Percentiles rank a stretch among this genome's conserved stretches.
Evolutionary conservation across 1,140 invertebrate genomes (phyloP).

Genomic region (Calephelis virginiensis): DNA sequence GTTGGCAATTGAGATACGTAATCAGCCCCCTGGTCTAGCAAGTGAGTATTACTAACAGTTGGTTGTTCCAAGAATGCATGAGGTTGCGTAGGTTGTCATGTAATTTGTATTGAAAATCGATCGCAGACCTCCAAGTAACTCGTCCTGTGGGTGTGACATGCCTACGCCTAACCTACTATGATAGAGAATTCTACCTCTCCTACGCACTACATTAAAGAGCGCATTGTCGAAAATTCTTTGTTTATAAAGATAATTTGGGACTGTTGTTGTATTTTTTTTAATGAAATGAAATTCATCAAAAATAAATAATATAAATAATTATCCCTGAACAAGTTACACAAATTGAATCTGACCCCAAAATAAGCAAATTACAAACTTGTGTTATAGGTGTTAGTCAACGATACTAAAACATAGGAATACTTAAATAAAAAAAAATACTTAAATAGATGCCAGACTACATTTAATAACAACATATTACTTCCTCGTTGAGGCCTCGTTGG

Average conservation of each 20-base stretch:
- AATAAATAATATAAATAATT: not conserved
- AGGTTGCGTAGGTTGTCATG: constrained; percentile 54
- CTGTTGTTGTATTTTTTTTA: not conserved
- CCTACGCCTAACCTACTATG: constrained; percentile 49
- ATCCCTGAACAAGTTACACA: too few relatives aligned
- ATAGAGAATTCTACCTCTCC: constrained; percentile 49
- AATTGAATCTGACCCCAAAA: too few relatives aligned
- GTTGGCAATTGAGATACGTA: too few relatives aligned
- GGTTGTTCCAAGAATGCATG: constrained; percentile 14
- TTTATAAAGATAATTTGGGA: not conserved
- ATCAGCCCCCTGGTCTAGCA: not conserved
- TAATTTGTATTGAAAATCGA: constrained; percentile 75
- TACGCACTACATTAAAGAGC: constrained; percentile 46
- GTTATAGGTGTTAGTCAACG: too few relatives aligned
- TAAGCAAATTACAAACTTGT: too few relatives aligned
- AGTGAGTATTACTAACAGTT: constrained; percentile 12
- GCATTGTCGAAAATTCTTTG: constrained; percentile 15
- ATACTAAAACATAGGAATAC: too few relatives aligned
- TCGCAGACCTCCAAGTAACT: constrained; percentile 60
- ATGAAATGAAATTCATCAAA: not conserved
- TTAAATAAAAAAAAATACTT: too few relatives aligned
- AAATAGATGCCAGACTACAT: too few relatives aligned
- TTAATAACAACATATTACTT: too few relatives aligned
- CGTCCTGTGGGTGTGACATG: constrained; percentile 60
- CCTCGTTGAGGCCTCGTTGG: too few relatives aligned